These are phyloP conservation scores for Xanthostigma xanthostigma DNA, from an alignment of 2,888 invertebrate species.

Conservation along the genomic window DNA sequence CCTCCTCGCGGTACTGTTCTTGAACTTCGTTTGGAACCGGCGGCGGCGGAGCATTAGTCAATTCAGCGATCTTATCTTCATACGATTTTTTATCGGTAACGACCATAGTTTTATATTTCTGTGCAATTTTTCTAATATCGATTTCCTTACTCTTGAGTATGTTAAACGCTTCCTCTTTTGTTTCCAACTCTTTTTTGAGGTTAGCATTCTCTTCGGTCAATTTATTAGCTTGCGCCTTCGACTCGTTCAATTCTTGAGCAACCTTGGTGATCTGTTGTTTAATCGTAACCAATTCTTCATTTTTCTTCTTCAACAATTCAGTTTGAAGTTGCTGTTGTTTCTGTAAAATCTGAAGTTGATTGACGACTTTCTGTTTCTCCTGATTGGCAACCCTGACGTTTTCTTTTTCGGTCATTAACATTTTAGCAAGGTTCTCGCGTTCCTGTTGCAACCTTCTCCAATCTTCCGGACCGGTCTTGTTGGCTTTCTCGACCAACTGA, in stretches of 20 bases:
- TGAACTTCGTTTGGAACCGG: constrained; percentile 27
- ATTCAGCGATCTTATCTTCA: constrained; percentile 29
- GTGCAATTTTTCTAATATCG: constrained; percentile 75
- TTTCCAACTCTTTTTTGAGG: background rate
- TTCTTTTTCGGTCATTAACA: constrained; percentile 63
- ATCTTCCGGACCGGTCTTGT: constrained; percentile 84
- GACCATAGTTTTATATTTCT: constrained; percentile 63
- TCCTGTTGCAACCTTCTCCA: constrained; percentile 73
- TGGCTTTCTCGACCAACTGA: constrained; percentile 75
- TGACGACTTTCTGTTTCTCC: constrained; percentile 54
- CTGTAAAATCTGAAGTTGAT: constrained; percentile 44
- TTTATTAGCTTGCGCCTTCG: constrained; percentile 40
- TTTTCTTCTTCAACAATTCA: constrained; percentile 49
- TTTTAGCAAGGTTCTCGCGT: constrained; percentile 63
- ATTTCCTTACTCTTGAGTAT: constrained; percentile 38
- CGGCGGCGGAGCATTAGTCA: constrained; percentile 32
- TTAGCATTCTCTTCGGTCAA: constrained; percentile 35
- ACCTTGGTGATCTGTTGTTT: constrained; percentile 41
- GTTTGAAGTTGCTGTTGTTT: constrained; percentile 40
- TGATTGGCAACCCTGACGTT: constrained; percentile 49
- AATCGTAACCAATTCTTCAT: constrained; percentile 43
- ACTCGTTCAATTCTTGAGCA: constrained; percentile 40
- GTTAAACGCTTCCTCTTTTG: constrained; percentile 15
- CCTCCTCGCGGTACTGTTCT: constrained; percentile 31
- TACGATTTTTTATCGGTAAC: constrained; percentile 35